Conservation (phyloP, 2,113 vertebrate genomes). For the Anoura caudifer region DNA sequence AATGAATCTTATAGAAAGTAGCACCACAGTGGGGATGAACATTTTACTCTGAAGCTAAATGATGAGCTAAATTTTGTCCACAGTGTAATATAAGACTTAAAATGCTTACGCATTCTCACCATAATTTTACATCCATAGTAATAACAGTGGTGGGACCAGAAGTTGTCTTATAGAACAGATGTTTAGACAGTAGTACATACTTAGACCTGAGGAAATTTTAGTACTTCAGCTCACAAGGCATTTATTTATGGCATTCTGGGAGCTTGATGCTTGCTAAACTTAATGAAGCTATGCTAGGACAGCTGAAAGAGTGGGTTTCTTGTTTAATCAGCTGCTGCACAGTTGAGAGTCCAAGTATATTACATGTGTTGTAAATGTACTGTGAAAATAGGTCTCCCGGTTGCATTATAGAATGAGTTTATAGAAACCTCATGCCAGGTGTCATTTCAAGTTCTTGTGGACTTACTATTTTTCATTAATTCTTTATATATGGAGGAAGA, state of each 20-base stretch:
- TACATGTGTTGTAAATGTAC: background rate
- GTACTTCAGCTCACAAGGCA: background rate
- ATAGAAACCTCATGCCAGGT: background rate
- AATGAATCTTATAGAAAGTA: background rate
- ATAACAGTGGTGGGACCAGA: background rate
- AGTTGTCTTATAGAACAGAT: background rate
- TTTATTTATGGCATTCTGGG: slow-evolving; percentile 35
- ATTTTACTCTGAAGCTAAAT: slow-evolving; percentile 23
- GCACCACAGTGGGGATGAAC: background rate
- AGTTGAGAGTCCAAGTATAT: slow-evolving; percentile 42
- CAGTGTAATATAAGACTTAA: background rate
- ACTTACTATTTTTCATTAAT: background rate
- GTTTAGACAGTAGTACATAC: background rate
- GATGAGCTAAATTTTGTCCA: background rate
- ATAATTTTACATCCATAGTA: background rate
- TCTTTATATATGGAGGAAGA: background rate
- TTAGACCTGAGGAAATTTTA: slow-evolving; percentile 2
- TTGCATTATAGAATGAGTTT: slow-evolving; percentile 14
- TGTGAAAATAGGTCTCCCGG: slow-evolving; percentile 15
- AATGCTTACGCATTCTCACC: background rate
- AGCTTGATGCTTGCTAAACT: background rate
- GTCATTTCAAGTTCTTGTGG: background rate
- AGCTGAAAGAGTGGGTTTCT: background rate
- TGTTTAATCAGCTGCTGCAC: slow-evolving; percentile 17
- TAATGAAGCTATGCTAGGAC: background rate